Conservation (phyloP, 53 echinoderm and acorn worm genomes). For the Echinarachnius parma region DNA sequence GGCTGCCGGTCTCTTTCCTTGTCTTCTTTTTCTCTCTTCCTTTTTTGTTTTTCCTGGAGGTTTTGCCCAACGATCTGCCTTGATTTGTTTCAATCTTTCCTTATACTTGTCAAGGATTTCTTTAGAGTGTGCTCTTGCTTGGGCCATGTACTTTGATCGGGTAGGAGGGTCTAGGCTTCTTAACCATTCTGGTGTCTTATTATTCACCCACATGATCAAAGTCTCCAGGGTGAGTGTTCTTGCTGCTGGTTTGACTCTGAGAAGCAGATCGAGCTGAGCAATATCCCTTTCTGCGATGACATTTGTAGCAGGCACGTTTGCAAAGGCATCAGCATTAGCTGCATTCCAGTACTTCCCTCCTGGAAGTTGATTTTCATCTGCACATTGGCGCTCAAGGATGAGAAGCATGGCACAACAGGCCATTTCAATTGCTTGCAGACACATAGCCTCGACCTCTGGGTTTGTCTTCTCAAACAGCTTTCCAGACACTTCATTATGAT, state of each 20-base stretch:
- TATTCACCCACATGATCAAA: conserved; percentile 19
- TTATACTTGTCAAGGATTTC: conserved; percentile 16
- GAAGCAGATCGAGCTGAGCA: background rate
- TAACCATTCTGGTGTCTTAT: conserved; percentile 20
- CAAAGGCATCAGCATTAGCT: background rate
- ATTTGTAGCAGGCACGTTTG: background rate
- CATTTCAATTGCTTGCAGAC: too few species aligned
- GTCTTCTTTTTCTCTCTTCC: background rate
- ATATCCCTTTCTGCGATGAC: background rate
- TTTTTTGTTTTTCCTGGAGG: background rate
- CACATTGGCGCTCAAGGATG: too few species aligned
- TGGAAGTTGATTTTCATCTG: too few species aligned
- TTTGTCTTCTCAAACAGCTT: too few species aligned
- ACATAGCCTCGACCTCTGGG: too few species aligned
- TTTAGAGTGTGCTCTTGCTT: conserved; percentile 16
- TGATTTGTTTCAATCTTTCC: conserved; percentile 12
- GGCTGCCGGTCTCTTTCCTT: too few species aligned
- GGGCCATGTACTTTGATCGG: conserved; percentile 22
- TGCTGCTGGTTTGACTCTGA: background rate
- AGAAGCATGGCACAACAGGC: too few species aligned
- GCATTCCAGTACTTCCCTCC: background rate
- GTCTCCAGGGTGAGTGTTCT: background rate
- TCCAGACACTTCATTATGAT: too few species aligned
- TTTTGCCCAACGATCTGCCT: conserved; percentile 2
- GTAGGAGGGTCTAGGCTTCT: conserved; percentile 3